Percentiles rank a stretch among this genome's conserved stretches.
phyloP scores from a whole-genome alignment of 1,140 invertebrate genomes.

The Papilio polyxenes region DNA sequence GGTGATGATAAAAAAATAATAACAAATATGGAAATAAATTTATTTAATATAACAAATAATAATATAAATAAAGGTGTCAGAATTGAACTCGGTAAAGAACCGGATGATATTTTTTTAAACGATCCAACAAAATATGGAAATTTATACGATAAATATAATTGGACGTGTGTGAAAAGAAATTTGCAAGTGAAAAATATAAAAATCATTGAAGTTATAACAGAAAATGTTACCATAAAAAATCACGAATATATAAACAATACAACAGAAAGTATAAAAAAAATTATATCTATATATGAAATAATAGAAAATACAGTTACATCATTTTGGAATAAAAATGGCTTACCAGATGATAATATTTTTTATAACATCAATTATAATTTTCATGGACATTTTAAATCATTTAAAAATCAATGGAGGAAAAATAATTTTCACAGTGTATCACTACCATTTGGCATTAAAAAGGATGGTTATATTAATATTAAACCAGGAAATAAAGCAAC shows the following conservation, averaged over 20 bases:
- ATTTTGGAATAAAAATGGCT: conserved; percentile 49
- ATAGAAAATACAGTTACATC: conserved; percentile 53
- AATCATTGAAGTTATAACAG: conserved; percentile 44
- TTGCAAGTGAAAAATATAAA: conserved; percentile 46
- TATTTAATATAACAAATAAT: conserved; percentile 59
- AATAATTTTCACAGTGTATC: conserved; percentile 43
- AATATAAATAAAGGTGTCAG: conserved; percentile 57
- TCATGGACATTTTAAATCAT: background rate
- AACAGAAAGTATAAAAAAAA: conserved; percentile 41
- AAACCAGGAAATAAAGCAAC: conserved; percentile 47
- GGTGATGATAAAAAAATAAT: conserved; percentile 56
- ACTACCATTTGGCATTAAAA: conserved; percentile 46
- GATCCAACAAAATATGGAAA: conserved; percentile 60
- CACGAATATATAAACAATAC: conserved; percentile 56
- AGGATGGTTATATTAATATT: conserved; percentile 48
- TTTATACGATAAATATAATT: conserved; percentile 57
- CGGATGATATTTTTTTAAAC: conserved; percentile 58
- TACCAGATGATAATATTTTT: conserved; percentile 50
- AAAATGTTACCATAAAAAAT: conserved; percentile 50
- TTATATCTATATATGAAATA: conserved; percentile 40
- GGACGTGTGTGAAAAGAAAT: conserved; percentile 52
- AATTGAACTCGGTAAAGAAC: conserved; percentile 55
- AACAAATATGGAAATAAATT: conserved; percentile 51
- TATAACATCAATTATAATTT: conserved; percentile 51
- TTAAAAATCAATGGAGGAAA: conserved; percentile 51